Evolutionary conservation across 1,140 invertebrate genomes (phyloP).

Genomic region (Drosophila tristis): DNA sequence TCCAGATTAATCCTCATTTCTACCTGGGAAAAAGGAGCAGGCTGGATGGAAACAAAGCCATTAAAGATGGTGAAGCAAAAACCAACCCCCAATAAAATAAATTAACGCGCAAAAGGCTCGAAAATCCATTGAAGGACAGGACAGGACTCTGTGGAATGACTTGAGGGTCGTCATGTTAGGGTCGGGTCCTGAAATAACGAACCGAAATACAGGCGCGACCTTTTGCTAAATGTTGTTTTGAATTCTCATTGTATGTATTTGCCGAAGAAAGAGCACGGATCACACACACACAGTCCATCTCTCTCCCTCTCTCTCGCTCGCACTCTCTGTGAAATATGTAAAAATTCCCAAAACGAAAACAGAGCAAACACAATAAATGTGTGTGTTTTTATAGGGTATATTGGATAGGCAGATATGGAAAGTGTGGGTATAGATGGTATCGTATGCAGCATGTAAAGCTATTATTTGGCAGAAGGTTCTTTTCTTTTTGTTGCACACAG

Average conservation of each 20-base stretch:
- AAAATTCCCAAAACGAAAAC: conserved; percentile 5
- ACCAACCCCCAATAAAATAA: conserved; percentile 66
- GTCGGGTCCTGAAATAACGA: neutral
- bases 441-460: neutral
- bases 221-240: conserved; percentile 55
- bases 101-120: conserved; percentile 66
- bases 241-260: conserved; percentile 28
- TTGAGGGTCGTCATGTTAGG: conserved; percentile 21
- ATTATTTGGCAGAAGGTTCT: conserved; percentile 12
- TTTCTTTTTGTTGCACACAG: neutral
- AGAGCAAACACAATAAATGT: neutral
- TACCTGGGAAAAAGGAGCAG: conserved; percentile 45
- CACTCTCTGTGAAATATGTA: neutral
- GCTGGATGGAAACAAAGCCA: conserved; percentile 23
- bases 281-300: neutral
- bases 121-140: neutral
- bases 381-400: no score
- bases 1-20: conserved; percentile 33
- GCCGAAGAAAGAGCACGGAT: neutral
- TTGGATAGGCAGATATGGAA: no score
- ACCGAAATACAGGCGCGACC: conserved; percentile 60
- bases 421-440: neutral
- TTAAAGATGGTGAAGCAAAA: conserved; percentile 48
- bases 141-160: conserved; percentile 9
- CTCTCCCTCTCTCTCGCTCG: neutral